These are phyloP conservation scores for Ancistrus triradiatus DNA, from an alignment of 2,113 vertebrate genomes.

Conservation along the genomic window DNA sequence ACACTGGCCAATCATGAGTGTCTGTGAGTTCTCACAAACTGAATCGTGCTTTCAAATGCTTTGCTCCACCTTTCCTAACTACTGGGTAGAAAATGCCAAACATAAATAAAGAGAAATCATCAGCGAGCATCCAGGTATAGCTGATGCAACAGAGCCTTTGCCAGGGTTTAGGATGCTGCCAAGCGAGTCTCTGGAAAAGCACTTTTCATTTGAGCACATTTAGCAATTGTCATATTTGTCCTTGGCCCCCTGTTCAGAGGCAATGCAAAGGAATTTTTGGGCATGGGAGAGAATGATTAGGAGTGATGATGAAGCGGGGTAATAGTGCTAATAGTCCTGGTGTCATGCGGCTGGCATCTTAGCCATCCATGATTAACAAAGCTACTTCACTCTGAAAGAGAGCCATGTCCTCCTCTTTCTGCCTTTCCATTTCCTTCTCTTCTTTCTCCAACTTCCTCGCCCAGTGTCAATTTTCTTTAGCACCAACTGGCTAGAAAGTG, in stretches of 20 bases:
- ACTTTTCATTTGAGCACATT: conserved; percentile 50
- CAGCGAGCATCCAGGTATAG: conserved; percentile 15
- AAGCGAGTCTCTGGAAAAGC: conserved; percentile 40
- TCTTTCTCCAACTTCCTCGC: conserved; percentile 19
- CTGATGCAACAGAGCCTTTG: conserved; percentile 31
- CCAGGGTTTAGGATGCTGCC: conserved; percentile 49
- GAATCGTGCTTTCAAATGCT: no score
- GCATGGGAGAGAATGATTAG: not conserved
- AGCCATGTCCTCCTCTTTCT: conserved; percentile 20
- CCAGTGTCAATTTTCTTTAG: conserved; percentile 56
- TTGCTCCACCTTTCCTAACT: no score
- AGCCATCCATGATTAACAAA: conserved; percentile 56
- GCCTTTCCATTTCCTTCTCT: conserved; percentile 31
- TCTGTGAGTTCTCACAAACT: no score
- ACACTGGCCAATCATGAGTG: no score
- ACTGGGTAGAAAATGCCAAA: not conserved
- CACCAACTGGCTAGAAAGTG: conserved; percentile 52
- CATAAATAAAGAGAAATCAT: not conserved
- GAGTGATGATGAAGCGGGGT: not conserved
- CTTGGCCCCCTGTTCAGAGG: conserved; percentile 47
- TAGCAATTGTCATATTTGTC: conserved; percentile 57
- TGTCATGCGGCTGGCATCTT: conserved; percentile 35
- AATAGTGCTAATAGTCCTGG: conserved; percentile 1
- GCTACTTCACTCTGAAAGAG: conserved; percentile 56
- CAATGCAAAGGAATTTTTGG: conserved; percentile 2